Evolutionary conservation across 2,888 invertebrate species (phyloP), one percentile per base, ranked within the genome.

Genomic region (Sialis fuliginosa): DNA sequence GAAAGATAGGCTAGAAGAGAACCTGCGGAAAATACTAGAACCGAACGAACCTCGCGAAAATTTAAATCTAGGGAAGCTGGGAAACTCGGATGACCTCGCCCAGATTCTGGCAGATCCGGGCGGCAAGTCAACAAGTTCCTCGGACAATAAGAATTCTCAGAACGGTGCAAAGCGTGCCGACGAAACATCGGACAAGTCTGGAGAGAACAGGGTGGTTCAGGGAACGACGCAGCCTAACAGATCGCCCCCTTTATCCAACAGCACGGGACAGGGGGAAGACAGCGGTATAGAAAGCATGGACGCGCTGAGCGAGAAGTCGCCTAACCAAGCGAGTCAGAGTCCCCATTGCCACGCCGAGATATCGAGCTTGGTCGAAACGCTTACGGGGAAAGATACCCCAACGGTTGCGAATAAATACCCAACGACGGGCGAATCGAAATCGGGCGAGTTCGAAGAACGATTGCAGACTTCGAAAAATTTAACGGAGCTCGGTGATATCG

Each of bases 221-320:
- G 6, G 10, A 12, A 43, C n/a, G 32, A 10, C 39, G 31, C 45
- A 39, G 32, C 45, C 47, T n/a, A 42, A 42, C 12, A 33, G 47
- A 10, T 47, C 47, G 30, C 47, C 47, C 3, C 41, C 65, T n/a
- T 64, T 65, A 9, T 64, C 61, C 51, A 62, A 63, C 2, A 63
- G 64, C 5, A 58, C 59, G 37, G 60, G 58, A 5, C 81, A 81
- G 57, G 88, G 88, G 41, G 90, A 90, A 60, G 89, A 90, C 64
- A 89, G 89, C 48, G 90, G 90, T 10, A 90, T 90, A 48, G 90
- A 90, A 62, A 88, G 88, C 35, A 89, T 90, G 90, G 90, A 91
- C 61, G 89, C 90, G 2, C 65, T 89, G n/a, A 89, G 89, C 13
- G 90, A 91, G 62, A 90, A 90, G 61, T 86, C 83, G 52, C 85